Evolutionary conservation across 92 coral and sea anemone genomes (phyloP), one percentile per base, ranked within the genome.

Genomic region (Virgularia gustaviana): DNA sequence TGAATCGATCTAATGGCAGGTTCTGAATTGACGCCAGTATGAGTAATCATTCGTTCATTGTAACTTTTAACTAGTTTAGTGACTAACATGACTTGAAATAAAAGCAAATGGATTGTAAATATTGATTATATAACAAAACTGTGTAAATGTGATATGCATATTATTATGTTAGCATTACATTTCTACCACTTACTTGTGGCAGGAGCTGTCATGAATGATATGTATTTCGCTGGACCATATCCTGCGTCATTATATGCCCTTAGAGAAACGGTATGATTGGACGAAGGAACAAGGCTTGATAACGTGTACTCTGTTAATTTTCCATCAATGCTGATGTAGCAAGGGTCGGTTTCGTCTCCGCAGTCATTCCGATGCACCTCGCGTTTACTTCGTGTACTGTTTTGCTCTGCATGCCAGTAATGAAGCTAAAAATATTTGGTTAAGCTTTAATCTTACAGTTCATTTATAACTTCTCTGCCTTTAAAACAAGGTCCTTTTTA

Each of bases 191-290:
- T 52, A 52, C 58, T 22, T 9, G 28, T 35, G 51, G 23, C 43
- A 27, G 61, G 37, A 13, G 30, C 43, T 16, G 75, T 68, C 51
- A 30, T 28, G 33, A 68, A 68, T 0, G 36, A 30, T 22, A 33
- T 31, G 54, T 68, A 68, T 34, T 16, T 68, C 22, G 71, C 30
- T 0, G 90, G 90, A 0, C 96, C 96, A 23, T 71, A 78, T 12
- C 96, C 90, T 10, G 57, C 73, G 27, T 45, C 36, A 53, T 86
- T 89, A 78, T 70, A 77, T 6, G 88, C 81, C 36, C 32, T 52
- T 9, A 89, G 78, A 4, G 53, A 34, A 45, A 89, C 71, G 13
- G 53, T 29, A 78, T 89, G 86, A 1, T 55, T 31, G 2, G 76
- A 76, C 25, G 63, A 34, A 11, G 88, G 19, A 35, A 10, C 77